Base-by-base conservation (phyloP, 2,113 vertebrate genomes). In the Corvus moneduloides region DNA sequence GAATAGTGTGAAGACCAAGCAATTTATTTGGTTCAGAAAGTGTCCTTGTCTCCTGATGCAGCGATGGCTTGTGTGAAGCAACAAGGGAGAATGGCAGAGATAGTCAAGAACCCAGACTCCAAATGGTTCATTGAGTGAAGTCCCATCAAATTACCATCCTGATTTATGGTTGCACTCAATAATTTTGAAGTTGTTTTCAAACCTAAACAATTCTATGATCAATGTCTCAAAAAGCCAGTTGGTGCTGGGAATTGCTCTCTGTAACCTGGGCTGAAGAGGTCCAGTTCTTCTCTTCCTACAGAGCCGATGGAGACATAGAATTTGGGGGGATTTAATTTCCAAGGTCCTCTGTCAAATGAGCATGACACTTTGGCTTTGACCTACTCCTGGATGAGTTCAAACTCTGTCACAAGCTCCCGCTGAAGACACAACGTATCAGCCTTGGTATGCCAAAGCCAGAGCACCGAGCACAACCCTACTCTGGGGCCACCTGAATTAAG, bases 341-440 rank as follows among this genome's bases (percentile, higher is more conserved):
- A 56, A 41, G 13, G 5, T 48, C 6, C 4, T 54, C 62, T 54
- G 33, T 30, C 28, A 39, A 35, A 52, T 43, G 52, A 84, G 20
- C 22, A 21, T 28, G 63, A 43, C 1, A 2, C 52, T 74, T 54
- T 46, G 74, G 21, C 27, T 85, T 72, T 68, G 37, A 76, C 28
- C 54, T 68, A 1, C 22, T 37, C 26, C 41, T 56, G 49, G 41
- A 32, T 39, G 43, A 51, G 19, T 63, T 68, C 54, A 66, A 17
- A 32, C 51, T 49, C 66, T 11, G 12, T 23, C 52, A 46, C 52
- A 54, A 43, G 30, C n/a, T 80, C 26, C 24, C 11, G 63, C 59
- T 78, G 37, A 48, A 58, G 68, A 23, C 13, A 14, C 22, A 33
- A 10, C 0, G 0, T 35, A 7, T 13, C 4, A 11, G 24, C 33